Evolutionary conservation across 2,888 invertebrate genomes (phyloP), one percentile per base, ranked within the genome.

Genomic region (Rosalia funebris): DNA sequence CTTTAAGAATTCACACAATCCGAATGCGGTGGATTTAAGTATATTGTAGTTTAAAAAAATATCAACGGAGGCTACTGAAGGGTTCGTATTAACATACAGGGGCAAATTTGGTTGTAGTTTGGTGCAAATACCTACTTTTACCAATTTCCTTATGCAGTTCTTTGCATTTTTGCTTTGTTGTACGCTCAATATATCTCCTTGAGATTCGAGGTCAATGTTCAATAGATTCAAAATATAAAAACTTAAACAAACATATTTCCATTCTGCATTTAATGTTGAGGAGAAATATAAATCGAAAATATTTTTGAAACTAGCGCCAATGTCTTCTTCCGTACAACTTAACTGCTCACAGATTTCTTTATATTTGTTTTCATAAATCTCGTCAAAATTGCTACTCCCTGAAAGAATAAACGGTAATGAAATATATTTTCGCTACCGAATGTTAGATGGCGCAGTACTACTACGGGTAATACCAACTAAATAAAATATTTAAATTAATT

Each of bases 111-210:
- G 86, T 67, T 88, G 81, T 20, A 93, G 79, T 75, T 88, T 86
- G 10, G 88, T 86, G 60, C 87, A 83, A 57, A 92, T 83, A 42
- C 91, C 92, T 60, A 92, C 80, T 32, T 85, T 86, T 16, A 87
- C 81, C 39, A 89, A 75, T 63, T 90, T 82, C 78, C 90, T 87
- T 65, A 90, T 81, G 68, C 86, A 83, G 39, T 83, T 83, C 72
- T 87, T 83, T 2, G 92, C 73, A n/a, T 82, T 78, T 78, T 86
- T 88, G 70, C 88, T 87, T 76, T 91, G 86, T 70, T 85, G 86
- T 0, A 91, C 86, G 78, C 89, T 91, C 41, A 92, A 81, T 11
- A 85, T 75, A 67, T 83, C 76, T 12, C 76, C 77, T 9, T 80
- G 74, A 14, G 70, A 57, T 53, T 64, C 57, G 4, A 72, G 52